Conservation (phyloP, 2,888 invertebrate genomes). For the Phengaris arion region DNA sequence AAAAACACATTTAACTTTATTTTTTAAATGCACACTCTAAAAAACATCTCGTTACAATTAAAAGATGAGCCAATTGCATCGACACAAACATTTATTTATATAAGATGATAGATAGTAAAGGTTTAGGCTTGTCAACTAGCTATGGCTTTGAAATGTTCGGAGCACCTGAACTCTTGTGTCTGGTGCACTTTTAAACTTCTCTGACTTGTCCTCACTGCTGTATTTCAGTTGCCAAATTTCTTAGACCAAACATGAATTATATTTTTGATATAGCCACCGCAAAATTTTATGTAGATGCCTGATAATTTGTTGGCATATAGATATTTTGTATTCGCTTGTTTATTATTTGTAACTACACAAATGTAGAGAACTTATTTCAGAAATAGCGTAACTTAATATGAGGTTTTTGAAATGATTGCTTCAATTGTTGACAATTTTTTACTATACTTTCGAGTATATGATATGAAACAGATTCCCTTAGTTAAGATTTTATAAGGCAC, state of each 20-base stretch:
- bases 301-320: neutral
- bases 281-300: neutral
- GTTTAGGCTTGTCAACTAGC: conserved; percentile 13
- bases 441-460: neutral
- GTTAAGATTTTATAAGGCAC: neutral
- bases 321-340: neutral
- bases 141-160: neutral
- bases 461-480: neutral
- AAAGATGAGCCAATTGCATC: neutral
- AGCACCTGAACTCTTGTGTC: conserved; percentile 22
- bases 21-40: neutral
- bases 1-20: too few species aligned
- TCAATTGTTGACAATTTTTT: too few species aligned
- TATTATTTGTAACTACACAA: neutral
- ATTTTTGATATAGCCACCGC: neutral
- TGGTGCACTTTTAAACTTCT: conserved; percentile 11
- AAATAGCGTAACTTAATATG: neutral
- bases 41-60: neutral
- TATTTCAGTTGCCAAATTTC: conserved; percentile 13
- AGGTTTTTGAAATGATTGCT: neutral
- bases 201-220: conserved; percentile 22
- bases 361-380: neutral
- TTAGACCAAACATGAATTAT: conserved; percentile 24
- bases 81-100: neutral
- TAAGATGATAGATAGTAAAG: neutral